phyloP scores from a whole-genome alignment of 2,113 vertebrate species.

The Castor canadensis region DNA sequence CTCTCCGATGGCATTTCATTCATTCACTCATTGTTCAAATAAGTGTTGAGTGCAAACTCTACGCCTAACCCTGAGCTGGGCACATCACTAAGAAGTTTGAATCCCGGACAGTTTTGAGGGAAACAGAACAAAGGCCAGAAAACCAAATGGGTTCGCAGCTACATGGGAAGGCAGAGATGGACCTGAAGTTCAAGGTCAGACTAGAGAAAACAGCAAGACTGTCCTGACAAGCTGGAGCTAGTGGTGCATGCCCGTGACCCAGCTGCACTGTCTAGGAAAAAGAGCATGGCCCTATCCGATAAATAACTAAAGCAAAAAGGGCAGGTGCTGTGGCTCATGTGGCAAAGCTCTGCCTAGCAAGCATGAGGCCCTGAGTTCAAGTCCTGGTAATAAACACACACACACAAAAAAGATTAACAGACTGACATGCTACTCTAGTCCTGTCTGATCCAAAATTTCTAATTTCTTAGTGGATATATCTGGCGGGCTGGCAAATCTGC shows the following conservation, averaged over 20 bases:
- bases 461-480: neutral
- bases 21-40: neutral
- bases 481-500: neutral
- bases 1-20: neutral
- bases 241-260: no score
- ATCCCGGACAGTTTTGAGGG: neutral
- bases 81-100: neutral
- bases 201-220: no score
- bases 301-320: neutral
- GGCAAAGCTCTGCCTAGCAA: neutral
- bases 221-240: no score
- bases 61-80: neutral
- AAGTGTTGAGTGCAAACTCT: neutral
- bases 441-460: neutral
- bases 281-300: neutral
- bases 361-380: neutral
- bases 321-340: no score
- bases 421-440: neutral
- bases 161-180: neutral
- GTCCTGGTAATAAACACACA: neutral
- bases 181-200: no score
- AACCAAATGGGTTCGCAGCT: neutral
- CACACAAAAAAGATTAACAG: neutral
- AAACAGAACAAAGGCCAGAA: neutral
- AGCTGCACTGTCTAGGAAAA: no score